Evolutionary conservation across 2,113 vertebrate genomes (phyloP).

Genomic region (Sitta europaea): DNA sequence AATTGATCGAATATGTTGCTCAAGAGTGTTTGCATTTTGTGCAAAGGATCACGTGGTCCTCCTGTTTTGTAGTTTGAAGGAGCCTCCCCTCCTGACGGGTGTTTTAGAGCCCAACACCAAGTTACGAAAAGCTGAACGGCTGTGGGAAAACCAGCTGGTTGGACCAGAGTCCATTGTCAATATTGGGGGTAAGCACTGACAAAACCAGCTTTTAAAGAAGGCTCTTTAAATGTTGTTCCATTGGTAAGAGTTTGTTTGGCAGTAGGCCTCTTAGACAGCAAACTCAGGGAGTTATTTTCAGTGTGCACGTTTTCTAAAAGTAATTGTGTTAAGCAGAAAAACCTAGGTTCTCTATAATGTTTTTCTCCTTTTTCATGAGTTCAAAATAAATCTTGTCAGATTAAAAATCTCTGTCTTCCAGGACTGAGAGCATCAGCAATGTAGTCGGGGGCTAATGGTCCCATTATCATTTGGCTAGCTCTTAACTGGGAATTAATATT

Average conservation of each 20-base stretch:
- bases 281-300: not conserved
- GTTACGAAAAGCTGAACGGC: constrained; percentile 81
- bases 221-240: not conserved
- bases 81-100: constrained; percentile 85
- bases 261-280: not conserved
- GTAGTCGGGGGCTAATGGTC: not conserved
- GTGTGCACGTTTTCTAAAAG: not conserved
- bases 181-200: constrained; percentile 82
- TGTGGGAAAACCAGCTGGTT: constrained; percentile 86
- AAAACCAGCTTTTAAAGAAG: not conserved
- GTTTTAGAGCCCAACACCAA: constrained; percentile 85
- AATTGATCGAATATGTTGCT: not conserved
- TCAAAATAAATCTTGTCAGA: not conserved
- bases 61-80: constrained; percentile 80
- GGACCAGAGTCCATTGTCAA: constrained; percentile 90
- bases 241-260: not conserved
- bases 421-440: not conserved
- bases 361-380: not conserved
- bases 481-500: not conserved
- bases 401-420: not conserved
- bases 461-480: not conserved
- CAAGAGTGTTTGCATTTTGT: not conserved
- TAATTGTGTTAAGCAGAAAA: not conserved
- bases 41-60: not conserved
- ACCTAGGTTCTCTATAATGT: not conserved